Conservation (phyloP, 2,888 invertebrate genomes). For the Heliconius charithonia region DNA sequence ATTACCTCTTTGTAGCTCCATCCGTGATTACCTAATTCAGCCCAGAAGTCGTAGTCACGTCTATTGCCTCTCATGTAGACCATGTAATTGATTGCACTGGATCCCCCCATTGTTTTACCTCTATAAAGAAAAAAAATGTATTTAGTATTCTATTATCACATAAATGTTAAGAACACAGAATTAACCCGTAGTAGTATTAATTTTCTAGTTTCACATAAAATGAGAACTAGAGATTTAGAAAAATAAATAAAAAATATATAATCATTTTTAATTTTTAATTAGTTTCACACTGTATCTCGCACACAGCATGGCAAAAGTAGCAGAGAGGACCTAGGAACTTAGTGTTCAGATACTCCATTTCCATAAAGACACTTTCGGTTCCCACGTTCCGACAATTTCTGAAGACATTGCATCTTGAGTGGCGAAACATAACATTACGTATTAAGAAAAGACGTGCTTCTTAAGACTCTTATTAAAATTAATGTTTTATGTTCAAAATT, state of each 20-base stretch:
- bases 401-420: not conserved
- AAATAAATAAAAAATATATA: too few species aligned
- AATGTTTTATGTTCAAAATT: too few species aligned
- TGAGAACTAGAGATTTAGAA: too few species aligned
- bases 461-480: too few species aligned
- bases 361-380: too few species aligned
- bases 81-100: constrained; percentile 86
- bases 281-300: too few species aligned
- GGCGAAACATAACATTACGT: too few species aligned
- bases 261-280: too few species aligned
- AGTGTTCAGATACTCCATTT: not conserved
- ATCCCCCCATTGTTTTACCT: constrained; percentile 88
- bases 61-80: constrained; percentile 86
- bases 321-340: not conserved
- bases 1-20: constrained; percentile 85
- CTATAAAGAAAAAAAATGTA: constrained; percentile 56
- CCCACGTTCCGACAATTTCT: too few species aligned
- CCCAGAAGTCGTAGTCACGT: constrained; percentile 87
- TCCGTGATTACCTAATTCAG: constrained; percentile 83
- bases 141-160: not conserved
- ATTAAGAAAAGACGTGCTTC: too few species aligned
- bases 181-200: too few species aligned
- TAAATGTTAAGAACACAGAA: not conserved
- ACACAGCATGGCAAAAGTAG: too few species aligned
- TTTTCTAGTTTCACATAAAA: not conserved